Evolutionary conservation across 2,888 invertebrate species (phyloP).

Genomic region (Erynnis tages): DNA sequence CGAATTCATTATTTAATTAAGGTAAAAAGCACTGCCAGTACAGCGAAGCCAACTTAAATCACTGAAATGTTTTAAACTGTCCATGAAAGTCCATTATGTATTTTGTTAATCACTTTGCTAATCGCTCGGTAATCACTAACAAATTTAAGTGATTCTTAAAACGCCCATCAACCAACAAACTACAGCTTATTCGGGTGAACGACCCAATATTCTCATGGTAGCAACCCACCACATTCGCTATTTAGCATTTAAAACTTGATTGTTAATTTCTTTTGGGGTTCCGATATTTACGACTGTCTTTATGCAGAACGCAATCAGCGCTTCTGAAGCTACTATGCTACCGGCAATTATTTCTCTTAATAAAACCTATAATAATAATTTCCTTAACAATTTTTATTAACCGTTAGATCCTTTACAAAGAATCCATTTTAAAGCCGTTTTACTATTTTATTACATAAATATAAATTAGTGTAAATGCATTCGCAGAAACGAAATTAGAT

Average conservation of each 20-base stretch:
- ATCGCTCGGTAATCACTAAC: neutral
- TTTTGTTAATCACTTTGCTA: conserved; percentile 3
- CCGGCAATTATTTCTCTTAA: neutral
- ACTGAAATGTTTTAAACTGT: neutral
- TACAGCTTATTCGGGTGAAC: conserved; percentile 34
- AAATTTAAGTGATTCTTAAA: conserved; percentile 24
- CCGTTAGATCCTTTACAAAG: too few species aligned
- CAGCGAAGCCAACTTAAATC: neutral
- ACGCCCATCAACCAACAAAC: conserved; percentile 29
- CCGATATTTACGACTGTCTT: conserved; percentile 46
- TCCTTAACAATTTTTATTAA: too few species aligned
- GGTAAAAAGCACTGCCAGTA: neutral
- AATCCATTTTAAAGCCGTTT: too few species aligned
- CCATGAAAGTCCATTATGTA: conserved; percentile 1
- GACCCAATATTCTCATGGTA: conserved; percentile 32
- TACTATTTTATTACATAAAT: neutral
- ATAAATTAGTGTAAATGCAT: neutral
- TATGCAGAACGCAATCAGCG: neutral
- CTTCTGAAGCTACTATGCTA: neutral
- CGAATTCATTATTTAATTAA: too few species aligned
- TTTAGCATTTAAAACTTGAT: conserved; percentile 45
- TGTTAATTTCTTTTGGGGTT: conserved; percentile 39
- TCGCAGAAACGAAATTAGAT: neutral
- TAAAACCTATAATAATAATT: neutral
- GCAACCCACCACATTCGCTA: conserved; percentile 40